A percentile compares a stretch with the other conserved stretches of the same genome.
These are phyloP conservation scores for Steinernema khuongi DNA, from an alignment of 1,140 invertebrate genomes.

Conservation along the genomic window DNA sequence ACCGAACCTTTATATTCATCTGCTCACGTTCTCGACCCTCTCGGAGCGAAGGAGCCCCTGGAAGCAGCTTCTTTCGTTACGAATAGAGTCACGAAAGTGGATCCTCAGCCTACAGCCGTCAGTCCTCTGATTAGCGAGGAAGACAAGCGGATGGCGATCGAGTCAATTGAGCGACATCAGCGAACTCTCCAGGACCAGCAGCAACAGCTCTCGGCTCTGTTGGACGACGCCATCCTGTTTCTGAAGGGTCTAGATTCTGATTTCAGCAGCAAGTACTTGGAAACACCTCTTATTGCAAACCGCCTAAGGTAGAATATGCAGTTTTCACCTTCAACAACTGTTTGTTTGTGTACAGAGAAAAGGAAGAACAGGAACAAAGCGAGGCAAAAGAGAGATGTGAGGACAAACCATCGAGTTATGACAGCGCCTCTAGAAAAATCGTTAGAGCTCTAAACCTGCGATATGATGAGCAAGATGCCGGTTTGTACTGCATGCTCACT, in stretches of 20 bases:
- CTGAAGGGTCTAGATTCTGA: constrained; percentile 23
- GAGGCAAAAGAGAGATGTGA: neutral
- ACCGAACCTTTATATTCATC: neutral
- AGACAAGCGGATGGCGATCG: constrained; percentile 32
- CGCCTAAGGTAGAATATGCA: neutral
- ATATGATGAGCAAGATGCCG: neutral
- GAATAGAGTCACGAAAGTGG: neutral
- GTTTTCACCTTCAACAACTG: neutral
- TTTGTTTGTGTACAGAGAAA: neutral
- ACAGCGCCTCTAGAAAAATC: neutral
- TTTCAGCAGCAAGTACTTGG: constrained; percentile 18
- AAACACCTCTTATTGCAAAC: neutral
- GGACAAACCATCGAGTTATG: neutral
- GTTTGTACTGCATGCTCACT: neutral
- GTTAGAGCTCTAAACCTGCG: neutral
- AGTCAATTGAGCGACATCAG: constrained; percentile 40
- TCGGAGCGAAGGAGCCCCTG: neutral
- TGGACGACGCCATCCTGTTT: constrained; percentile 34
- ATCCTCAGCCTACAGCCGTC: neutral
- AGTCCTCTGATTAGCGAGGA: neutral
- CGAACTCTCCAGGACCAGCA: constrained; percentile 35
- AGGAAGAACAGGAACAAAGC: neutral
- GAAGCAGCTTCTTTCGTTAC: neutral
- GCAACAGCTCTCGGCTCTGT: constrained; percentile 30
- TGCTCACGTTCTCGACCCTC: neutral